Evolutionary conservation across 2,113 vertebrate genomes (phyloP).

Genomic region (Lepidothrix coronata): DNA sequence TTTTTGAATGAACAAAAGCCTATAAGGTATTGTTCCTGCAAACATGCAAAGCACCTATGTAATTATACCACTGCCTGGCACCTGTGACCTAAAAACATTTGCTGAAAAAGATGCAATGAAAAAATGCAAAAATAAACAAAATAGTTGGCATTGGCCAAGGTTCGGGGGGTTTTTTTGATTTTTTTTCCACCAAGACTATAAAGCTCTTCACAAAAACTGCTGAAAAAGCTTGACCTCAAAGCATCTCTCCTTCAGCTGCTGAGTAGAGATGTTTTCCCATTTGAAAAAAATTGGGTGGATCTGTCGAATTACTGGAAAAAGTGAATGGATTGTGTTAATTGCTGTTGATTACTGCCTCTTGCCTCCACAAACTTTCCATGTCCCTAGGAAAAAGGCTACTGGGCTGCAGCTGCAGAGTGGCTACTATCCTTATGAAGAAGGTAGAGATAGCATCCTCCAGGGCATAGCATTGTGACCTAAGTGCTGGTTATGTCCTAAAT

Average conservation of each 20-base stretch:
- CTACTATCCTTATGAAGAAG: background rate
- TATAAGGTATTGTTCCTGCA: background rate
- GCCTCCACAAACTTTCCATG: background rate
- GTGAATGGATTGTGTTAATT: background rate
- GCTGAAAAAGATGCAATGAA: background rate
- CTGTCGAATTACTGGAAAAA: background rate
- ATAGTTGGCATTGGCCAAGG: background rate
- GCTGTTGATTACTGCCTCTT: background rate
- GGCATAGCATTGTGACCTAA: background rate
- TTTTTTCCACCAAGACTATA: background rate
- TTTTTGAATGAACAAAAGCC: background rate
- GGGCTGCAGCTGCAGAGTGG: background rate
- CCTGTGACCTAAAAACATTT: background rate
- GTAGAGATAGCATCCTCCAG: background rate
- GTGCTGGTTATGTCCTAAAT: background rate
- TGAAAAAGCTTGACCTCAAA: background rate
- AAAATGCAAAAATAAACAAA: background rate
- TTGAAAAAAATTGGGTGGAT: background rate
- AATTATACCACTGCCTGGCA: background rate
- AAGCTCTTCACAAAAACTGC: background rate
- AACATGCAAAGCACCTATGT: background rate
- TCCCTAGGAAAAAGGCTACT: background rate
- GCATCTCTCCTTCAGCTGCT: background rate
- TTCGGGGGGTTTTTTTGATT: background rate
- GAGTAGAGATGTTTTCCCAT: background rate